Base-by-base conservation (phyloP, 2,888 invertebrate genomes). In the Cheilosia variabilis region DNA sequence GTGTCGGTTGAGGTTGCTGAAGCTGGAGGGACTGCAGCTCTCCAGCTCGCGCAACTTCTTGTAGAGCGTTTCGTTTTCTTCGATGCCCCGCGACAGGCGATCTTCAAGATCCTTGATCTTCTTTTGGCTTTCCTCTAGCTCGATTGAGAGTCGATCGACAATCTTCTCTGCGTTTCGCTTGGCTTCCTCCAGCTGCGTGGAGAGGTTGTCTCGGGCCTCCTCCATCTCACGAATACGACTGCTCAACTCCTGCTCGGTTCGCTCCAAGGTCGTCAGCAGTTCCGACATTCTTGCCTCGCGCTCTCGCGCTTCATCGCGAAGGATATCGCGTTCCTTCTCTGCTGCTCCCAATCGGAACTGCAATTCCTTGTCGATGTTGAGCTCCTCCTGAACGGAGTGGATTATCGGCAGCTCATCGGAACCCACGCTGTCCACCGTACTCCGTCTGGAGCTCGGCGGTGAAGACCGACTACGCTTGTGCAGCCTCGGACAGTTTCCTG, bases 201-300 rank as follows among this genome's bases (percentile, higher is more conserved):
- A 94, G 9, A 92, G 87, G 89, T 93, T 93, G 88, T 96, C 95
- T 91, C 96, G 94, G 79, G 95, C 93, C 87, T 95, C 94, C 90
- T 96, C 96, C 72, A 95, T 93, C 91, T 96, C 96, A 89, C 95
- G 94, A 37, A 96, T 94, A 90, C 95, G 93, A 87, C 95, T 93
- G 82, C 94, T 95, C 71, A 96, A 91, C 91, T 97, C 96, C 88
- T 95, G 95, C 90, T 97, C 96, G 83, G 95, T 96, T 89, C 95
- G 94, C 90, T 97, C 96, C 77, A 97, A 93, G n/a, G 95, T 94
- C 53, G 93, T 94, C 52, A 97, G 93, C 87, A 97, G 92, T 88
- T 97, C 96, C 88, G 97, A 96, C 93, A 97, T 95, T 90, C 95
- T 94, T 88, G 95, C 94, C 90, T 96, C 96, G 87, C 95, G 93